phyloP scores from a whole-genome alignment of 2,888 invertebrate genomes.

The Amblyjoppa fuscipennis region DNA sequence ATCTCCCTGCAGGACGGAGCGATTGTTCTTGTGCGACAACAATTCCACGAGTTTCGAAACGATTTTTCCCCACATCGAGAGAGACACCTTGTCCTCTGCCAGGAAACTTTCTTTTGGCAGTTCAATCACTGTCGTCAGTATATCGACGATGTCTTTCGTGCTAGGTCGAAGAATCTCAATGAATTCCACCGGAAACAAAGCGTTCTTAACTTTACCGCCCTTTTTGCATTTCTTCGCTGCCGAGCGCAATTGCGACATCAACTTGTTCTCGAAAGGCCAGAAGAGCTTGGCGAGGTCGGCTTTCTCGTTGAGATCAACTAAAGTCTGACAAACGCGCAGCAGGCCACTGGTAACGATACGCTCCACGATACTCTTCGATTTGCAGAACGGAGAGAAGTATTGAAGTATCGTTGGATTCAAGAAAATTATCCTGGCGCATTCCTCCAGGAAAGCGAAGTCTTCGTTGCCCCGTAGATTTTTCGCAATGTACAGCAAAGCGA shows the following conservation, averaged over 20 bases:
- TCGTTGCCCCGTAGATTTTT: slow-evolving; percentile 65
- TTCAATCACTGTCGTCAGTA: slow-evolving; percentile 85
- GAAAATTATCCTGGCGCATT: slow-evolving; percentile 82
- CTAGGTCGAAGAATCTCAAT: slow-evolving; percentile 84
- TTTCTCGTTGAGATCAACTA: slow-evolving; percentile 71
- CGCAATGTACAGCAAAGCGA: slow-evolving; percentile 75
- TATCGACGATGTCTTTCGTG: slow-evolving; percentile 84
- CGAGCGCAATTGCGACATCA: slow-evolving; percentile 85
- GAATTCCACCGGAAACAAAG: slow-evolving; percentile 84
- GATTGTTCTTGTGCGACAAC: slow-evolving; percentile 83
- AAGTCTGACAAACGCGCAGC: slow-evolving; percentile 72
- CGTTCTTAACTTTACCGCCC: slow-evolving; percentile 81
- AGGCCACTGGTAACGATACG: slow-evolving; percentile 81
- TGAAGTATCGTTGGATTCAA: slow-evolving; percentile 83
- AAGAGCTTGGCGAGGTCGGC: slow-evolving; percentile 76
- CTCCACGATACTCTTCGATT: slow-evolving; percentile 74
- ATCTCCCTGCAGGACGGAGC: neutral
- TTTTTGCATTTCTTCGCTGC: slow-evolving; percentile 84
- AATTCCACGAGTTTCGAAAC: slow-evolving; percentile 86
- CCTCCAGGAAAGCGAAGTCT: slow-evolving; percentile 68
- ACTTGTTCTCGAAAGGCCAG: slow-evolving; percentile 87
- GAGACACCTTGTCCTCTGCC: slow-evolving; percentile 83
- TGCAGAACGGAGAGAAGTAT: slow-evolving; percentile 82
- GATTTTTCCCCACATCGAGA: slow-evolving; percentile 87
- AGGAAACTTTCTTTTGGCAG: slow-evolving; percentile 83